phyloP scores from a whole-genome alignment of 2,797 vertebrate genomes.

The Poeciliopsis infans region DNA sequence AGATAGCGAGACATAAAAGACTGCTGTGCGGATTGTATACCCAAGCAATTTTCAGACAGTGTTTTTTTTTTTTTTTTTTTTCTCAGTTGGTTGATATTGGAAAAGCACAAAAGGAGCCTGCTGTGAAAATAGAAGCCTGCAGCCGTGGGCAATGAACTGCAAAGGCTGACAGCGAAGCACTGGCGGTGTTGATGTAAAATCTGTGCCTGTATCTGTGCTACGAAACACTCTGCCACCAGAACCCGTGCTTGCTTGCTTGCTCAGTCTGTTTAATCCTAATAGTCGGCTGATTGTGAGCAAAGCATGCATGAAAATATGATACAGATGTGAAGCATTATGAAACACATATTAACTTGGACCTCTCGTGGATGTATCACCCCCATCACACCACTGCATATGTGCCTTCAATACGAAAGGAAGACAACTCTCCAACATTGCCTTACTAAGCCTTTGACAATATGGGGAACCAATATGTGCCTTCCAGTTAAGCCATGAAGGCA shows the following conservation, averaged over 20 bases:
- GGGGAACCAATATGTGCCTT: background rate
- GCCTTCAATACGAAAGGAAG: background rate
- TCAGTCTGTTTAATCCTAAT: constrained; percentile 37
- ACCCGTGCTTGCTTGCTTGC: constrained; percentile 34
- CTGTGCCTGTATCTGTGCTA: constrained; percentile 23
- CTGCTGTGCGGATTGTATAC: constrained; percentile 9
- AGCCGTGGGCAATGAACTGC: constrained; percentile 48
- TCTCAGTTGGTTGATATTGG: constrained; percentile 21
- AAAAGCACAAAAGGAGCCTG: constrained; percentile 42
- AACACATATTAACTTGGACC: constrained; percentile 2
- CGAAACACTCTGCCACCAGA: constrained; percentile 24
- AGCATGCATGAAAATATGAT: constrained; percentile 15
- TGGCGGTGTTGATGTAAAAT: constrained; percentile 40
- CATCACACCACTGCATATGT: background rate
- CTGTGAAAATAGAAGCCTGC: constrained; percentile 50
- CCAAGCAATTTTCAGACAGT: constrained; percentile 23
- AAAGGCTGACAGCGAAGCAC: constrained; percentile 54
- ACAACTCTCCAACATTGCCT: too few relatives aligned
- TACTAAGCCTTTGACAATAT: background rate
- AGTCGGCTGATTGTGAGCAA: constrained; percentile 34
- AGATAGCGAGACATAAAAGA: constrained; percentile 26
- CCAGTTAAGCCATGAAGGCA: background rate
- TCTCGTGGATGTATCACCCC: background rate
- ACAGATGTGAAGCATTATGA: constrained; percentile 17
- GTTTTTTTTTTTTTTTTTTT: constrained; percentile 24